A percentile compares a stretch with the other conserved stretches of the same genome.
Evolutionary conservation across 2,888 invertebrate genomes (phyloP).

Genomic region (Epirrhoe tristata): DNA sequence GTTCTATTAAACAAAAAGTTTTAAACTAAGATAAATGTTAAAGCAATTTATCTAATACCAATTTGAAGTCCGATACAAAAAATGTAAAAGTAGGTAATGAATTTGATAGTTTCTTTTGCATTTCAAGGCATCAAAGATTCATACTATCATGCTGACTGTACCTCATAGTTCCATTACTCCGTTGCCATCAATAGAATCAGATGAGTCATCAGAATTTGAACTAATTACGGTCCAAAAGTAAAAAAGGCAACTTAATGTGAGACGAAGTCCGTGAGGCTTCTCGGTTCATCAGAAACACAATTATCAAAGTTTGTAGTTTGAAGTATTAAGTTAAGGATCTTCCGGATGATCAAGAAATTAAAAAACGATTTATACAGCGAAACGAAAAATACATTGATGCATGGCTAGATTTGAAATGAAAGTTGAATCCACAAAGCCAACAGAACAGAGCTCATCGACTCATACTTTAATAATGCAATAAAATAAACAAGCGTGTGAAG

Average conservation of each 20-base stretch:
- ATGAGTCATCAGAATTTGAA: conserved; percentile 83
- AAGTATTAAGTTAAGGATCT: too few relatives aligned
- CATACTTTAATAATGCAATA: too few relatives aligned
- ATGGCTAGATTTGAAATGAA: too few relatives aligned
- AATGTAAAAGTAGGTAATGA: too few relatives aligned
- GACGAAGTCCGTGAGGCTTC: conserved; percentile 66
- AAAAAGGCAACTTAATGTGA: conserved; percentile 71
- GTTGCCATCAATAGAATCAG: conserved; percentile 74
- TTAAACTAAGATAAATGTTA: background rate
- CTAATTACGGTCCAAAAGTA: conserved; percentile 75
- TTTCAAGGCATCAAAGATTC: background rate
- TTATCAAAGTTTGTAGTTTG: conserved; percentile 50
- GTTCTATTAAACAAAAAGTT: background rate
- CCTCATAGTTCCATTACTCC: conserved; percentile 63
- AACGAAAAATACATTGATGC: too few relatives aligned
- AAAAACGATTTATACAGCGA: too few relatives aligned
- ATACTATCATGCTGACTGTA: conserved; percentile 57
- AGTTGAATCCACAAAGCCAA: too few relatives aligned
- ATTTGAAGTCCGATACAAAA: background rate
- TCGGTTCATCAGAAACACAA: conserved; percentile 68
- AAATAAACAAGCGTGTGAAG: too few relatives aligned
- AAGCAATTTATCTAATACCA: background rate
- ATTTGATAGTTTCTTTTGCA: background rate
- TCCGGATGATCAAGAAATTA: too few relatives aligned
- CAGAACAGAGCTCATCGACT: too few relatives aligned